Conservation (phyloP, 2,113 vertebrate genomes). For the Lonchura striata region DNA sequence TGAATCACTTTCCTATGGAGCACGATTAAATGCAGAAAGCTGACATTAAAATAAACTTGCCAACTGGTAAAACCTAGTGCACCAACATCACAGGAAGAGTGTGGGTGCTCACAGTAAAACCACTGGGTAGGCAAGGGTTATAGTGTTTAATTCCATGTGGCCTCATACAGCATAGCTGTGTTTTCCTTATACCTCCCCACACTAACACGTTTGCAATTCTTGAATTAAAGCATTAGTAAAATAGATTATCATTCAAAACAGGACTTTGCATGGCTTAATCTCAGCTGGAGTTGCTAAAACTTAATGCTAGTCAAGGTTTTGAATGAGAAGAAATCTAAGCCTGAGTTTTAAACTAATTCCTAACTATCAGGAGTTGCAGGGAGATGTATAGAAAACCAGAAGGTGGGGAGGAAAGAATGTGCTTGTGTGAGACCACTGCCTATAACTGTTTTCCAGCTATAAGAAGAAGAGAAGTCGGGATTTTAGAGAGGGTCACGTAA, state of each 20-base stretch:
- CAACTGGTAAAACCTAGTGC: not conserved
- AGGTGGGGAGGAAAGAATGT: not conserved
- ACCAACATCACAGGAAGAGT: not conserved
- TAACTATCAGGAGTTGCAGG: not conserved
- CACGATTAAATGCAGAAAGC: not conserved
- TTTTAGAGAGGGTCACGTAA: not conserved
- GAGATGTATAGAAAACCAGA: not conserved
- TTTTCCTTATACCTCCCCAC: not conserved
- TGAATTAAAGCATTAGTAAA: not conserved
- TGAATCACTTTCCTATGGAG: not conserved
- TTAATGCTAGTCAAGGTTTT: not conserved
- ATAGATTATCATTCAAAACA: not conserved
- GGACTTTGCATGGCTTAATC: not conserved
- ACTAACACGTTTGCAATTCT: not conserved
- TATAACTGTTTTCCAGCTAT: not conserved
- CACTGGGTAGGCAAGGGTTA: not conserved
- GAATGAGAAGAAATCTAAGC: not conserved
- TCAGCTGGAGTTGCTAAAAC: not conserved
- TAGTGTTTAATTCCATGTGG: not conserved
- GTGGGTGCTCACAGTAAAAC: not conserved
- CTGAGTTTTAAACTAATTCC: not conserved
- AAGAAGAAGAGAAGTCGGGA: not conserved
- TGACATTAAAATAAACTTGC: not conserved
- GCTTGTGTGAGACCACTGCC: not conserved
- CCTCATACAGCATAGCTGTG: not conserved